phyloP scores from a whole-genome alignment of 2,888 invertebrate genomes.

The Sphinx pinastri region DNA sequence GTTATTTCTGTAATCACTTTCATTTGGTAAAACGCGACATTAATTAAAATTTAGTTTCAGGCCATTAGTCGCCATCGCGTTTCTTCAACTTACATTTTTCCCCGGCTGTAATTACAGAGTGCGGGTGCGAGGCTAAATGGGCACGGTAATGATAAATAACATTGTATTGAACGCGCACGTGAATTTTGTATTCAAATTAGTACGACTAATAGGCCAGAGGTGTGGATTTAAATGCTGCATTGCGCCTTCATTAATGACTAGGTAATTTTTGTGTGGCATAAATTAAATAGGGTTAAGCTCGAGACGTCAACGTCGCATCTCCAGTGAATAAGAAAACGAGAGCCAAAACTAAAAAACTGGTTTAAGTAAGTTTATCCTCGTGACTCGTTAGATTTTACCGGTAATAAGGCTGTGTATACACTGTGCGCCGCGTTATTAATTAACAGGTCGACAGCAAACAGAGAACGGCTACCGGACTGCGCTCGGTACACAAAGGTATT shows the following conservation, averaged over 20 bases:
- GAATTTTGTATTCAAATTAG: conserved; percentile 83
- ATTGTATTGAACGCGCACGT: conserved; percentile 76
- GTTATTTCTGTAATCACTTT: conserved; percentile 83
- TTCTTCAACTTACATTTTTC: conserved; percentile 80
- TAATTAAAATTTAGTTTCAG: conserved; percentile 85
- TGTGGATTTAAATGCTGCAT: conserved; percentile 73
- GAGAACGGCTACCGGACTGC: conserved; percentile 78
- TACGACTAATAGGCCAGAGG: conserved; percentile 71
- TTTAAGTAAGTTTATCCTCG: conserved; percentile 72
- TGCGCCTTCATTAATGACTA: conserved; percentile 66
- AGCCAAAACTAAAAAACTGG: conserved; percentile 66
- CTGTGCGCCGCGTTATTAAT: conserved; percentile 81
- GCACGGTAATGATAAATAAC: conserved; percentile 81
- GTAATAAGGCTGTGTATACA: conserved; percentile 84
- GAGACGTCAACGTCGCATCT: conserved; percentile 28
- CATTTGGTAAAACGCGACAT: conserved; percentile 82
- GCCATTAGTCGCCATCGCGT: conserved; percentile 82
- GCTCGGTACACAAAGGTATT: conserved; percentile 76
- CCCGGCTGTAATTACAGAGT: conserved; percentile 75
- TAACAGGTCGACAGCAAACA: conserved; percentile 84
- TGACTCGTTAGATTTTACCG: conserved; percentile 83
- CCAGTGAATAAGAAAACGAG: conserved; percentile 72
- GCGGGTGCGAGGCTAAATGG: conserved; percentile 79
- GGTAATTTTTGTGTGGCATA: conserved; percentile 44
- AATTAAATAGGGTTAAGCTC: background rate